Evolutionary conservation across 2,888 invertebrate genomes (phyloP).

Genomic region (Arrhopalites spinosus): DNA sequence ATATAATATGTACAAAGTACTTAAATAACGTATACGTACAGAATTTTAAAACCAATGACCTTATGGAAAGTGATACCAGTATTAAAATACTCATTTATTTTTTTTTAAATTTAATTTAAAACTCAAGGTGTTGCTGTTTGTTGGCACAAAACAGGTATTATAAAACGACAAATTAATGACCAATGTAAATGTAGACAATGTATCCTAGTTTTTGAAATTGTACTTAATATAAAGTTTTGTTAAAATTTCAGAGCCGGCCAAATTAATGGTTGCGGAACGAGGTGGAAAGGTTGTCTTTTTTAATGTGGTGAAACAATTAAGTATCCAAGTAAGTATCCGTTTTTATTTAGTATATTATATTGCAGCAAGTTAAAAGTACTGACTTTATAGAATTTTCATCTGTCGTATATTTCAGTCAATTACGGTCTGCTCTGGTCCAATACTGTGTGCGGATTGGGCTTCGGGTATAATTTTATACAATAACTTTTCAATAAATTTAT

Average conservation of each 20-base stretch:
- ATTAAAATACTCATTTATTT: constrained; percentile 2
- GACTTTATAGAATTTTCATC: too few species aligned
- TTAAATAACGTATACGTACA: neutral
- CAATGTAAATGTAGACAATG: too few species aligned
- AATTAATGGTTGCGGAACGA: constrained; percentile 76
- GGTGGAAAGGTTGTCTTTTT: constrained; percentile 75
- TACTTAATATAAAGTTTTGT: too few species aligned
- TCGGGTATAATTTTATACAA: too few species aligned
- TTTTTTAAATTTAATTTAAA: constrained; percentile 12
- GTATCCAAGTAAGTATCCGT: too few species aligned
- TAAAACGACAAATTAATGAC: too few species aligned
- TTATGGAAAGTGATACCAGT: neutral
- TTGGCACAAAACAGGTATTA: constrained; percentile 73
- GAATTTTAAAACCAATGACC: neutral
- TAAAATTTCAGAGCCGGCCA: constrained; percentile 72
- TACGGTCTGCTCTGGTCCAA: constrained; percentile 66
- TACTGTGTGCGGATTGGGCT: constrained; percentile 74
- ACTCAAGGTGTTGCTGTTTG: constrained; percentile 62
- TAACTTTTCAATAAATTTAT: too few species aligned
- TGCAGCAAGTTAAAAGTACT: too few species aligned
- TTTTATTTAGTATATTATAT: too few species aligned
- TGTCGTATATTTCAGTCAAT: too few species aligned
- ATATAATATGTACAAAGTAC: neutral
- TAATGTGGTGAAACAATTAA: constrained; percentile 70
- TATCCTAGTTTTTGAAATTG: too few species aligned